Percentiles rank a stretch among this genome's conserved stretches.
These are phyloP conservation scores for Melanostoma scalare DNA, from an alignment of 2,888 invertebrate species.

Conservation along the genomic window DNA sequence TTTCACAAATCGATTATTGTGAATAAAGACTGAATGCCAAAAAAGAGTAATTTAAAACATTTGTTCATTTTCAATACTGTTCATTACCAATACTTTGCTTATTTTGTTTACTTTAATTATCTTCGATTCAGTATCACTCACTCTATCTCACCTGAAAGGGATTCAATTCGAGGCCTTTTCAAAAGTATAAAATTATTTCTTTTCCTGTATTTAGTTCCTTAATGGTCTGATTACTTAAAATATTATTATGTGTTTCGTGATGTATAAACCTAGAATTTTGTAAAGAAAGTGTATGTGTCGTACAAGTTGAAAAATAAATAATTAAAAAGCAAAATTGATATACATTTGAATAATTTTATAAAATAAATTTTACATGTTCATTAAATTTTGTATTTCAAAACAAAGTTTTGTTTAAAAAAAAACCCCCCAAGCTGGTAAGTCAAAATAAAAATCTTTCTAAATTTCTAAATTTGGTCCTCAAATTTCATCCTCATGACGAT, in stretches of 20 bases:
- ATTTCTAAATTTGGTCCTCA: no score
- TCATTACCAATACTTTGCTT: neutral
- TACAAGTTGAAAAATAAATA: conserved; percentile 6
- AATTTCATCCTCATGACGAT: no score
- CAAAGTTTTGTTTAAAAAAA: no score
- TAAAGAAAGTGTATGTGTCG: conserved; percentile 5
- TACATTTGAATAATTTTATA: conserved; percentile 42
- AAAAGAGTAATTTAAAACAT: neutral
- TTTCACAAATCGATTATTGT: conserved; percentile 14
- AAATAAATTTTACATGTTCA: conserved; percentile 19
- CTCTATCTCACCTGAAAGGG: conserved; percentile 16
- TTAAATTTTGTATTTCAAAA: neutral
- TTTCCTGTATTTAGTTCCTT: conserved; percentile 9
- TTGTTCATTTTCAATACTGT: neutral
- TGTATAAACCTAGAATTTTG: neutral
- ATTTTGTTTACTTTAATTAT: neutral
- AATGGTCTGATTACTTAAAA: conserved; percentile 52
- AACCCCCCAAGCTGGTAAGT: no score
- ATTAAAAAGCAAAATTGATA: conserved; percentile 6
- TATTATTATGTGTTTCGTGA: conserved; percentile 9
- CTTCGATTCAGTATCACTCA: neutral
- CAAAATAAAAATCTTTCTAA: no score
- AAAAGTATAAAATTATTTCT: neutral
- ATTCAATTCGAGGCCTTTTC: neutral
- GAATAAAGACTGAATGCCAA: conserved; percentile 48